Base-by-base conservation (phyloP, 2,113 vertebrate genomes). In the Plectropomus leopardus region DNA sequence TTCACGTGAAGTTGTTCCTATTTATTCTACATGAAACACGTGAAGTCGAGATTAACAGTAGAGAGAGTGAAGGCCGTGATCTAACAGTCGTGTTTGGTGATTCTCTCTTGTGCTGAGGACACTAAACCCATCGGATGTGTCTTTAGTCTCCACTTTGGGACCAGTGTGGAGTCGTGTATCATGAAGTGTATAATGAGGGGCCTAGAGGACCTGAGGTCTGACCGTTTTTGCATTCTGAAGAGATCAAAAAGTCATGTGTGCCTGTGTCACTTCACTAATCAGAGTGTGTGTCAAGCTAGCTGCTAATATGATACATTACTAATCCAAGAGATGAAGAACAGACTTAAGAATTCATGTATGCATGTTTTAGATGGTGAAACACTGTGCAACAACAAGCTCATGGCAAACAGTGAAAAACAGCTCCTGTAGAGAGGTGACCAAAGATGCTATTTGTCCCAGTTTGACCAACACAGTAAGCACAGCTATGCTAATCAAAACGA, bases 171-270 rank as follows among this genome's bases (percentile, higher is more conserved):
- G 59, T 84, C 44, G 0, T 50, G 47, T 73, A 45, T 88, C 75
- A 50, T 15, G 42, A 55, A 10, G 24, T 48, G 45, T 51, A 15
- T 42, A 36, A 71, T 7, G 17, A 58, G 54, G 23, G 30, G 44
- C 65, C 59, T 3, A 0, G 1, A 36, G 19, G 60, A 63, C 72
- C 64, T 48, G 61, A 28, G 76, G 64, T 83, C 65, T 44, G 82
- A 32, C 50, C 55, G 55, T 65, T 42, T 59, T 61, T 76, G 64
- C 73, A 57, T 75, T 80, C 83, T 70, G 55, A 72, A 45, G 64
- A 86, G 78, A 66, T 79, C 81, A 83, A 60, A 64, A 32, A 21
- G 58, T 84, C 58, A 36, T 8, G 14, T 17, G 47, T 26, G 23
- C 21, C 17, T 59, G 60, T 42, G 15, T 59, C 50, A 60, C 32